Conservation (phyloP, 2,888 invertebrate genomes). For the Drosophila neutralis region DNA sequence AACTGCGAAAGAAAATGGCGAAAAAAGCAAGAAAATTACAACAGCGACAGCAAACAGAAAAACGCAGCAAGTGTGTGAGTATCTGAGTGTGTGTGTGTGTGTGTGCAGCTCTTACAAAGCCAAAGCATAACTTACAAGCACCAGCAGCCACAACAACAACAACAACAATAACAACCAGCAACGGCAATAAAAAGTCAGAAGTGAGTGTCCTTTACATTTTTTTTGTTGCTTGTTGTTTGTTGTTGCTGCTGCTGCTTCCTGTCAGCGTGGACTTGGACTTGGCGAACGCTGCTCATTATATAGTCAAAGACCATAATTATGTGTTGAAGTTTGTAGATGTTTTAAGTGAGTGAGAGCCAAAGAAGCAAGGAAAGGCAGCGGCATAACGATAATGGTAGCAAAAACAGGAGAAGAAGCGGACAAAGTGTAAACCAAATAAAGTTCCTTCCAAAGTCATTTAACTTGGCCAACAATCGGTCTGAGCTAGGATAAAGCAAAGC, state of each 20-base stretch:
- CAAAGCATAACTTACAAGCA: constrained; percentile 75
- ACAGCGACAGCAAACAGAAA: constrained; percentile 60
- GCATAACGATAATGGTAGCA: constrained; percentile 43
- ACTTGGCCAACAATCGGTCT: constrained; percentile 12
- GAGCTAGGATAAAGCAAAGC: constrained; percentile 11
- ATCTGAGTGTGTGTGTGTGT: constrained; percentile 26
- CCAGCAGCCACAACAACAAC: constrained; percentile 37
- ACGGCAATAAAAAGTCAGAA: constrained; percentile 72
- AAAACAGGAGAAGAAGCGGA: constrained; percentile 9
- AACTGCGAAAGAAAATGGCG: constrained; percentile 66
- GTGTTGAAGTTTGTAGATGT: constrained; percentile 78
- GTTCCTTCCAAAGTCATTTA: constrained; percentile 37
- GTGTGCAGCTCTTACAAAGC: constrained; percentile 60
- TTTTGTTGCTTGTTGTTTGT: constrained; percentile 25
- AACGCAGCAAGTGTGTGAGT: constrained; percentile 49
- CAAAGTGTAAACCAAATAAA: constrained; percentile 34
- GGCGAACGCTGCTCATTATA: constrained; percentile 74
- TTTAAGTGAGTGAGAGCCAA: constrained; percentile 59
- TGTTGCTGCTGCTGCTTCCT: constrained; percentile 55
- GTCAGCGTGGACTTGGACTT: constrained; percentile 60
- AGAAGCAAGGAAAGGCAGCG: constrained; percentile 19
- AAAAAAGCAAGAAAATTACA: constrained; percentile 77
- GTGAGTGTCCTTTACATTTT: constrained; percentile 76
- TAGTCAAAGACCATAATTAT: constrained; percentile 81
- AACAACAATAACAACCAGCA: constrained; percentile 38